Percentiles rank a stretch among this genome's conserved stretches.
Conservation (phyloP, 2,888 invertebrate genomes). For the Caenorhabditis sinica region DNA sequence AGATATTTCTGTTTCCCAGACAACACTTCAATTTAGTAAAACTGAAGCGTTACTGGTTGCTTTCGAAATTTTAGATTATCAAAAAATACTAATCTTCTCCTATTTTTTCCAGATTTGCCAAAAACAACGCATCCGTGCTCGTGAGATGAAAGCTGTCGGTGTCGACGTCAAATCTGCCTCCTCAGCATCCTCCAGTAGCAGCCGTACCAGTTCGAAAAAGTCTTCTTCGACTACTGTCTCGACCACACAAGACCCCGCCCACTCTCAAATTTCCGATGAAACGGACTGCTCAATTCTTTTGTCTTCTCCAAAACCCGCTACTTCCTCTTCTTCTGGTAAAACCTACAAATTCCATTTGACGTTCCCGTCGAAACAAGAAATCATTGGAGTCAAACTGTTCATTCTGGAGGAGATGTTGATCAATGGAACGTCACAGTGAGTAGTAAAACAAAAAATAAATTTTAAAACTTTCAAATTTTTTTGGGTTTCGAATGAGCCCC, state of each 20-base stretch:
- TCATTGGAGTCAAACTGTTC: slow-evolving; percentile 15
- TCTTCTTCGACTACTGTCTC: not conserved
- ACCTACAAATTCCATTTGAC: not conserved
- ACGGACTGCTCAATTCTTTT: slow-evolving; percentile 9
- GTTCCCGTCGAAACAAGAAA: slow-evolving; percentile 6
- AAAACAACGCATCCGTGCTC: slow-evolving; percentile 48
- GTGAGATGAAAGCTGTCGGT: slow-evolving; percentile 49
- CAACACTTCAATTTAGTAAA: no score
- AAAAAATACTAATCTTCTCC: no score
- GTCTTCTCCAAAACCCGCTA: not conserved
- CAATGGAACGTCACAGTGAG: slow-evolving; percentile 1
- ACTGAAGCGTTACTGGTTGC: no score
- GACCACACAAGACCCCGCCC: no score
- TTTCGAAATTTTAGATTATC: no score
- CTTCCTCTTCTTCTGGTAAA: not conserved
- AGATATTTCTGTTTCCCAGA: no score
- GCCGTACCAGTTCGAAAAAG: slow-evolving; percentile 6
- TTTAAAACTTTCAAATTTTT: no score
- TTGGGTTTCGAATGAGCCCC: not conserved
- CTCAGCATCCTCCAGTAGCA: not conserved
- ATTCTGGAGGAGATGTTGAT: slow-evolving; percentile 14
- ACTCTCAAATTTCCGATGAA: not conserved
- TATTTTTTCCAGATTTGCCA: slow-evolving; percentile 47
- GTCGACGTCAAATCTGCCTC: slow-evolving; percentile 53
- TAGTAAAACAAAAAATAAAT: not conserved